Conservation (phyloP, 2,113 vertebrate species). For the Elephantulus edwardii region DNA sequence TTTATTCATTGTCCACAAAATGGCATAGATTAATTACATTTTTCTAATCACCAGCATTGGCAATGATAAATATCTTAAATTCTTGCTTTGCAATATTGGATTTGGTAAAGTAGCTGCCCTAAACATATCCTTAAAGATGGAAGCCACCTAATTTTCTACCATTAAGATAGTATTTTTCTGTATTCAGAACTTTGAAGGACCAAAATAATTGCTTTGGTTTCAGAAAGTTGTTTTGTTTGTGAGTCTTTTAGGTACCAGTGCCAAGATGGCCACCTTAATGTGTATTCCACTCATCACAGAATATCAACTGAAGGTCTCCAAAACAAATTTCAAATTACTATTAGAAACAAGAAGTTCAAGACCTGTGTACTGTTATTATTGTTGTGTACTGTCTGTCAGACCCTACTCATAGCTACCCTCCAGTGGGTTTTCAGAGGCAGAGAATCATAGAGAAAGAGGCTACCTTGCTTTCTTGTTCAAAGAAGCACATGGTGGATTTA, state of each 20-base stretch:
- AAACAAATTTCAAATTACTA: background rate
- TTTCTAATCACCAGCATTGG: slow-evolving; percentile 46
- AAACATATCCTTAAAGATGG: slow-evolving; percentile 2
- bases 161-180: background rate
- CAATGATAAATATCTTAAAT: slow-evolving; percentile 71
- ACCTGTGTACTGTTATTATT: background rate
- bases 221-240: background rate
- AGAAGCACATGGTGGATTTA: too few relatives aligned
- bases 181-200: background rate
- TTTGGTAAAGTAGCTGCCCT: slow-evolving; percentile 30
- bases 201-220: background rate
- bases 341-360: background rate
- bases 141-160: background rate
- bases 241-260: background rate
- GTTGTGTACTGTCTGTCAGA: too few relatives aligned
- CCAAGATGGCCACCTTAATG: background rate
- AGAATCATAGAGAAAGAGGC: too few relatives aligned
- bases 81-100: slow-evolving; percentile 51
- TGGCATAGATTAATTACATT: slow-evolving; percentile 67
- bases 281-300: background rate
- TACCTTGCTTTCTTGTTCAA: too few relatives aligned
- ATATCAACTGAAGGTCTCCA: background rate
- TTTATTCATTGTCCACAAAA: slow-evolving; percentile 58
- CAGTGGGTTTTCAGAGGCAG: too few relatives aligned
- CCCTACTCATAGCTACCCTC: too few relatives aligned